These are phyloP conservation scores for Botrylloides violaceus DNA, from an alignment of 23 tunicate genomes.

Conservation along the genomic window DNA sequence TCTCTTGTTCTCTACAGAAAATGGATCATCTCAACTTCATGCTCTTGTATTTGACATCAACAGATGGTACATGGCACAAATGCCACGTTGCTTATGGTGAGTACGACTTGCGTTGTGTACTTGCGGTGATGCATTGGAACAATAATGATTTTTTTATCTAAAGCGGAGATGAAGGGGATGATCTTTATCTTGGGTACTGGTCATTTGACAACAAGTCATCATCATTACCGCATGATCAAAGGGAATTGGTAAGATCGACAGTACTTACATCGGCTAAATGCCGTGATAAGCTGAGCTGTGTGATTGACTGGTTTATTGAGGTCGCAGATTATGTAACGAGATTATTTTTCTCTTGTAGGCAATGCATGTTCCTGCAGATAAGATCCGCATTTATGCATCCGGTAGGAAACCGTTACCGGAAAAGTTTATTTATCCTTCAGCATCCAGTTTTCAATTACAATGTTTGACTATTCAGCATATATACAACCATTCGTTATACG, in stretches of 20 bases:
- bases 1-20: too few species aligned
- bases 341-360: too few species aligned
- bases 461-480: constrained; percentile 18
- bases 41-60: constrained; percentile 65
- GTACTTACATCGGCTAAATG: too few species aligned
- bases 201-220: not conserved
- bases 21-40: not conserved
- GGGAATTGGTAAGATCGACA: constrained; percentile 3
- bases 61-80: constrained; percentile 86
- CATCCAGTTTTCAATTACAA: constrained; percentile 35
- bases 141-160: not conserved
- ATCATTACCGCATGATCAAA: not conserved
- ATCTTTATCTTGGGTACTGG: constrained; percentile 26
- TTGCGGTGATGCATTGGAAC: not conserved
- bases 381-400: constrained; percentile 35
- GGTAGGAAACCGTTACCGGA: constrained; percentile 49
- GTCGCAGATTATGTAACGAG: too few species aligned
- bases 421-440: constrained; percentile 50
- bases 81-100: constrained; percentile 72
- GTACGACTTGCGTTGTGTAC: not conserved
- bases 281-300: too few species aligned
- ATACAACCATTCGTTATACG: constrained; percentile 33
- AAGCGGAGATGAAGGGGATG: constrained; percentile 58
- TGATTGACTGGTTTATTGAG: too few species aligned
- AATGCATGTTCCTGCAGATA: constrained; percentile 14